phyloP scores from a whole-genome alignment of 1,140 invertebrate genomes.

The Idris sp. region DNA sequence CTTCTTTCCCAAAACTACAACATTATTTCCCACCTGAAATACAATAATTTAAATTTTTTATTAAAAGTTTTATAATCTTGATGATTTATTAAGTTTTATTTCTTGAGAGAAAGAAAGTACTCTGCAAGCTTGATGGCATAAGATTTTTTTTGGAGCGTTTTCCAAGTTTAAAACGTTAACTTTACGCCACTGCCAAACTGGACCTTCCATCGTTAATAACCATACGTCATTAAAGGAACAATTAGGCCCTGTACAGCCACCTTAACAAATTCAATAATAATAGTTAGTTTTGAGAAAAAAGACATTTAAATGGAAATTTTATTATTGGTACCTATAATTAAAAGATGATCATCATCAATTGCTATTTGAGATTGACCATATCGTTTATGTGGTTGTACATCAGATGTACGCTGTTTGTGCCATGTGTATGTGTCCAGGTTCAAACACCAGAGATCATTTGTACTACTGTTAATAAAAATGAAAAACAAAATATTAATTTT shows the following conservation, averaged over 20 bases:
- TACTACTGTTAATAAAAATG: constrained; percentile 78
- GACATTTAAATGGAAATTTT: no score
- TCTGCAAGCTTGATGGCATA: constrained; percentile 95
- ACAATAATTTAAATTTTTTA: constrained; percentile 1
- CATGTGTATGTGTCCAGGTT: constrained; percentile 88
- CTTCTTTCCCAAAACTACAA: constrained; percentile 76
- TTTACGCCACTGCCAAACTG: constrained; percentile 89
- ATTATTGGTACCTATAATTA: constrained; percentile 86
- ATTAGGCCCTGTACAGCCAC: constrained; percentile 85
- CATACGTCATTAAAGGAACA: constrained; percentile 85
- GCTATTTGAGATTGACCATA: constrained; percentile 94
- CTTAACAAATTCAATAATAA: constrained; percentile 63
- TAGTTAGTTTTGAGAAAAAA: no score
- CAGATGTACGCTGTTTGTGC: constrained; percentile 85
- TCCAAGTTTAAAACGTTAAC: constrained; percentile 86
- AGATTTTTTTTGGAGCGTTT: constrained; percentile 89
- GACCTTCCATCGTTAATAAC: constrained; percentile 81
- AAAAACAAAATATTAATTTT: no score
- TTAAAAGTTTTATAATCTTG: constrained; percentile 3
- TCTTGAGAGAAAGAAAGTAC: constrained; percentile 72
- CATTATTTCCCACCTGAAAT: constrained; percentile 74
- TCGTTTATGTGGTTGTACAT: constrained; percentile 86
- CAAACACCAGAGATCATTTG: constrained; percentile 94
- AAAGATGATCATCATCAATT: constrained; percentile 83
- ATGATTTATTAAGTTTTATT: not conserved